Percentiles rank a stretch among this genome's conserved stretches.
These are phyloP conservation scores for Heteromormyrus szaboi DNA, from an alignment of 2,797 vertebrate species.

Conservation along the genomic window DNA sequence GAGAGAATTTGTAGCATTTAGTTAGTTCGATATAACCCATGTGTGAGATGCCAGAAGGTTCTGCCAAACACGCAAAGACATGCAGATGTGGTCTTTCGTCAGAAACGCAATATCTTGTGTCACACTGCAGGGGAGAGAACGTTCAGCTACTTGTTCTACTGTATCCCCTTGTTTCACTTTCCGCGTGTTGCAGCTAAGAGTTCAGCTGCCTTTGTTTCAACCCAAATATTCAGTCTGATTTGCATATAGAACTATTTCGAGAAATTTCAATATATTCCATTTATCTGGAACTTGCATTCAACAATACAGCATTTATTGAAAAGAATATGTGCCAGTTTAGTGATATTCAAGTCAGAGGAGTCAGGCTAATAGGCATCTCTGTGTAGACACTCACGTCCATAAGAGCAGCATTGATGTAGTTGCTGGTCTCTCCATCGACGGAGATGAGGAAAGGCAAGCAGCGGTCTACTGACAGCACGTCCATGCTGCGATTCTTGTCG, in stretches of 20 bases:
- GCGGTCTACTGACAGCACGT: constrained; percentile 85
- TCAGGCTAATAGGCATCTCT: not conserved
- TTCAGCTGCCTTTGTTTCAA: not conserved
- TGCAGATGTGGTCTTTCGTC: not conserved
- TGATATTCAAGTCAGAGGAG: not conserved
- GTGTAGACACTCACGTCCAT: constrained; percentile 80
- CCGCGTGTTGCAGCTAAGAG: not conserved
- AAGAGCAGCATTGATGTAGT: constrained; percentile 93
- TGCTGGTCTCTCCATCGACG: constrained; percentile 90
- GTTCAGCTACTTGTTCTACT: not conserved
- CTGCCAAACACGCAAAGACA: not conserved
- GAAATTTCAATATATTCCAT: not conserved
- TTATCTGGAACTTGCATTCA: not conserved
- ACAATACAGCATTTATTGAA: not conserved
- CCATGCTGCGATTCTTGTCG: constrained; percentile 94
- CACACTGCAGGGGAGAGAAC: not conserved
- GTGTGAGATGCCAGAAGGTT: not conserved
- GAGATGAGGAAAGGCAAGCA: constrained; percentile 97
- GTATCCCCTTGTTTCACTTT: not conserved
- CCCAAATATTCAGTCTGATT: not conserved
- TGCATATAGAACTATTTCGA: not conserved
- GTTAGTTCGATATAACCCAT: not conserved
- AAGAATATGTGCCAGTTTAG: not conserved
- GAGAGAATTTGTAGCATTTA: not conserved
- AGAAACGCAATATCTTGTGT: not conserved